phyloP scores from a whole-genome alignment of 2,888 invertebrate genomes.

The Melanchra persicariae region DNA sequence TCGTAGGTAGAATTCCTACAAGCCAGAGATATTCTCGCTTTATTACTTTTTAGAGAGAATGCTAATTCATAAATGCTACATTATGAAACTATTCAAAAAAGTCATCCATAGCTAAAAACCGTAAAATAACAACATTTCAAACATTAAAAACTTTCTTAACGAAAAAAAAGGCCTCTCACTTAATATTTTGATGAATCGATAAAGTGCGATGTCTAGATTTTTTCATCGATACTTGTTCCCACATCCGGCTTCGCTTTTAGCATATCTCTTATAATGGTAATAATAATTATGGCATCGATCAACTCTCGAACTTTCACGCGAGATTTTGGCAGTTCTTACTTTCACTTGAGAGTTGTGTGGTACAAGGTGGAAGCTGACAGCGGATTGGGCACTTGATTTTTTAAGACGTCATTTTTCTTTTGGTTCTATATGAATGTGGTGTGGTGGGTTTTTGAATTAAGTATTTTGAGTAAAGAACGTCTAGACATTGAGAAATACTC shows the following conservation, averaged over 20 bases:
- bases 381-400: conserved; percentile 22
- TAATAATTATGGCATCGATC: conserved; percentile 90
- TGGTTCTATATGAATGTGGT: neutral
- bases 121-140: conserved; percentile 11
- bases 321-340: conserved; percentile 89
- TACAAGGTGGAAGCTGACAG: conserved; percentile 55
- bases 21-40: too few relatives aligned
- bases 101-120: neutral
- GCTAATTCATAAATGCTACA: neutral
- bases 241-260: conserved; percentile 88
- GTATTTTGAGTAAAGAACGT: too few relatives aligned
- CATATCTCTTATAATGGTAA: conserved; percentile 89
- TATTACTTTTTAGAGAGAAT: accelerated
- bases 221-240: conserved; percentile 60
- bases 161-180: conserved; percentile 41
- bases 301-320: conserved; percentile 88
- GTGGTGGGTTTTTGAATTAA: neutral
- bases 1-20: too few relatives aligned
- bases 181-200: conserved; percentile 43
- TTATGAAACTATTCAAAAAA: neutral
- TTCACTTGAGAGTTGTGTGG: conserved; percentile 79
- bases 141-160: conserved; percentile 33
- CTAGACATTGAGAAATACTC: too few relatives aligned
- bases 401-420: neutral
- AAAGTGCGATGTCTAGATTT: conserved; percentile 62